Percentiles rank a stretch among this genome's conserved stretches.
Evolutionary conservation across 2,888 invertebrate genomes (phyloP).

Genomic region (Aricia artaxerxes): DNA sequence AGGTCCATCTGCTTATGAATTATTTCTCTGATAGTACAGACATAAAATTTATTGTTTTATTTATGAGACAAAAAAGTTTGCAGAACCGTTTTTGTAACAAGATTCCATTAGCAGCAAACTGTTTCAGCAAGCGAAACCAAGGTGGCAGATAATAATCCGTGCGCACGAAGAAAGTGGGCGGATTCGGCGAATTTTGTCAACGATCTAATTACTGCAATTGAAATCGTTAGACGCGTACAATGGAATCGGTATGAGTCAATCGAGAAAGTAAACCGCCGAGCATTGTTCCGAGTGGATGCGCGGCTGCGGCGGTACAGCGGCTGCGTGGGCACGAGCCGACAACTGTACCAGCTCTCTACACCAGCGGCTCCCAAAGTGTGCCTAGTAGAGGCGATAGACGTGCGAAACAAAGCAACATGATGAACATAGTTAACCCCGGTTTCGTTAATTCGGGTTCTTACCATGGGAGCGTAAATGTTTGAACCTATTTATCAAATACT

Average conservation of each 20-base stretch:
- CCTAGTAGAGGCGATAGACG: background rate
- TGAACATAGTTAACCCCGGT: too few species aligned
- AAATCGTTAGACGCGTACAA: constrained; percentile 68
- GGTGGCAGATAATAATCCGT: background rate
- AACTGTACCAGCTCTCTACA: constrained; percentile 76
- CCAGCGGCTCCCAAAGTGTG: background rate
- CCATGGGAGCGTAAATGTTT: too few species aligned
- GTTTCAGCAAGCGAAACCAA: background rate
- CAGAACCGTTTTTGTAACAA: background rate
- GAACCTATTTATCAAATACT: too few species aligned
- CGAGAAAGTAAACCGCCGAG: constrained; percentile 79
- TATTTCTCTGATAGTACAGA: too few species aligned
- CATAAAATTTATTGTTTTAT: too few species aligned
- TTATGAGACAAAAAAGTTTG: background rate
- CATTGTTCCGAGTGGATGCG: constrained; percentile 80
- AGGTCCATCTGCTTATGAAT: background rate
- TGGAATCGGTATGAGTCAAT: constrained; percentile 78
- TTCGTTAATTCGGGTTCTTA: too few species aligned
- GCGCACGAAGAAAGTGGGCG: constrained; percentile 16
- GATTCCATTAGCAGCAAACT: too few species aligned
- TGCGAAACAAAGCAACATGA: too few species aligned
- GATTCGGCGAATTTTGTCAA: constrained; percentile 6
- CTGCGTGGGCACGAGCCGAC: constrained; percentile 73
- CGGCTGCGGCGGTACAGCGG: constrained; percentile 52
- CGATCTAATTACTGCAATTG: constrained; percentile 67